Percentiles rank a stretch among this genome's conserved stretches.
phyloP scores from a whole-genome alignment of 2,113 vertebrate species.

The Rattus norvegicus region DNA sequence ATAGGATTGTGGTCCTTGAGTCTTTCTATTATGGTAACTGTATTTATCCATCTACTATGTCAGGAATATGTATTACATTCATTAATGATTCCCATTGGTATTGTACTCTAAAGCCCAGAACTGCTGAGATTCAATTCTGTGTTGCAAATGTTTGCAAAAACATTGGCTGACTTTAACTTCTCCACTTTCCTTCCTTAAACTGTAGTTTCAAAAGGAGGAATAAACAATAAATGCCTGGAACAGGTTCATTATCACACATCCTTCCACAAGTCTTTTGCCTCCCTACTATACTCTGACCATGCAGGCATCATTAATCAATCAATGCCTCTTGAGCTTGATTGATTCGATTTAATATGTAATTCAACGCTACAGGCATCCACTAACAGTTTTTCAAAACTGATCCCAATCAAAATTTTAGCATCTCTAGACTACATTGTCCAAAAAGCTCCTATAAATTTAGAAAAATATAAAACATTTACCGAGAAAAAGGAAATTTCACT shows the following conservation, averaged over 20 bases:
- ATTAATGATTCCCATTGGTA: background rate
- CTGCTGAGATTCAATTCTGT: background rate
- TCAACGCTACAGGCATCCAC: background rate
- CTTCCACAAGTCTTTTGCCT: background rate
- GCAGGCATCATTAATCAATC: conserved; percentile 8
- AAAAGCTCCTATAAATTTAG: background rate
- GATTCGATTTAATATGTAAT: background rate
- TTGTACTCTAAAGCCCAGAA: background rate
- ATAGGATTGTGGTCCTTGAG: background rate
- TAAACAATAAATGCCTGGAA: background rate
- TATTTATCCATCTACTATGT: background rate
- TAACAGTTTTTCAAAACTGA: background rate
- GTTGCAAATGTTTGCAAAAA: background rate
- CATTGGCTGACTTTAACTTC: background rate
- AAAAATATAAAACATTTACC: conserved; percentile 36
- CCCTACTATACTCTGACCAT: background rate
- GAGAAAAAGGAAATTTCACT: background rate
- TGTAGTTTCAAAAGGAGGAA: background rate
- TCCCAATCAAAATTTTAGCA: background rate
- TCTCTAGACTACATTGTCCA: background rate
- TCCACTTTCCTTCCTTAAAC: background rate
- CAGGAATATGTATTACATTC: background rate
- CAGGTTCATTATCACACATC: background rate
- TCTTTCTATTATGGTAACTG: background rate
- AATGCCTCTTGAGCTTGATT: background rate